Evolutionary conservation across 2,113 vertebrate genomes (phyloP).

Genomic region (Procapra przewalskii): DNA sequence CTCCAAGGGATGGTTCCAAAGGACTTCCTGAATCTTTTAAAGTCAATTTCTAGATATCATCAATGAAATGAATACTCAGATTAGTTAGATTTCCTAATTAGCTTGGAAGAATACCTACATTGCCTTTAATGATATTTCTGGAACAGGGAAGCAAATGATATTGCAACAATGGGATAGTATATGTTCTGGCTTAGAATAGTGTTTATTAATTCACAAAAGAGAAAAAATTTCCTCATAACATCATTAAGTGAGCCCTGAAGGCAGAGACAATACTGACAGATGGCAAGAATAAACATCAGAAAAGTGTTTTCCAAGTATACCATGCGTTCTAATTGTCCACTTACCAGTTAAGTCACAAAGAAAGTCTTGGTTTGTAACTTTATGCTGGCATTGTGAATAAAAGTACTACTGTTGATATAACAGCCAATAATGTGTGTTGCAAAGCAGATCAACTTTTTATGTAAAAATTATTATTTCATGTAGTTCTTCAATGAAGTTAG

Average conservation of each 20-base stretch:
- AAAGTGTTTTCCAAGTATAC: constrained; percentile 24
- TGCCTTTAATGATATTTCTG: constrained; percentile 41
- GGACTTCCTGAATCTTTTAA: constrained; percentile 32
- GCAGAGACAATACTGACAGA: constrained; percentile 10
- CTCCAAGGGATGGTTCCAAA: constrained; percentile 32
- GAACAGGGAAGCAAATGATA: constrained; percentile 35
- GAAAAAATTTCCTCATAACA: background rate
- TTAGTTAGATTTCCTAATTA: constrained; percentile 45
- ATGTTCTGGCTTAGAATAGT: constrained; percentile 21
- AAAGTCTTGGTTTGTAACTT: constrained; percentile 38
- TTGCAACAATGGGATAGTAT: background rate
- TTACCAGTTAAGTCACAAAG: constrained; percentile 40
- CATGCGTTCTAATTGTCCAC: constrained; percentile 36
- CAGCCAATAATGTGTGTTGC: background rate
- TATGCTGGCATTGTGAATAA: background rate
- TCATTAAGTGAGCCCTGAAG: constrained; percentile 16
- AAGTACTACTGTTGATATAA: background rate
- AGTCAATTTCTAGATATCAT: constrained; percentile 32
- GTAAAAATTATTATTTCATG: constrained; percentile 12
- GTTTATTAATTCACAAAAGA: constrained; percentile 35
- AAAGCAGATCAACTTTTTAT: background rate
- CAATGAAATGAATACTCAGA: constrained; percentile 40
- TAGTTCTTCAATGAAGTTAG: background rate
- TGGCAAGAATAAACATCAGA: constrained; percentile 18
- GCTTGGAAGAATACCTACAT: background rate